phyloP scores from a whole-genome alignment of 1,140 invertebrate genomes.

The Bombus sylvicola region DNA sequence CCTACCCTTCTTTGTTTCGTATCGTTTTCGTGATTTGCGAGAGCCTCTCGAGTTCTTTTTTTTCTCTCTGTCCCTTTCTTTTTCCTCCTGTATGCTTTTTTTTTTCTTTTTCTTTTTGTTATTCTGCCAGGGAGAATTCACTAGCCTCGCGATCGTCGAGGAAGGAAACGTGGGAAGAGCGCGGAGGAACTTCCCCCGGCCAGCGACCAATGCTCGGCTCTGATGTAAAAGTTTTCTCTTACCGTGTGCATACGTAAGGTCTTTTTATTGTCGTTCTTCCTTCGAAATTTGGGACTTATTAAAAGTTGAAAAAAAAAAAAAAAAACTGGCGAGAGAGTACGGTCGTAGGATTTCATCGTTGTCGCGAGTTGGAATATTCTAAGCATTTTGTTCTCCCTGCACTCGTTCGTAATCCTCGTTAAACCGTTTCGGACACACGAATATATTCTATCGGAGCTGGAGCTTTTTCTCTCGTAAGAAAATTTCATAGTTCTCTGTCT shows the following conservation, averaged over 20 bases:
- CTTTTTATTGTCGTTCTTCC: not conserved
- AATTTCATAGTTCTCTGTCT: not conserved
- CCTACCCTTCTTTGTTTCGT: conserved; percentile 7
- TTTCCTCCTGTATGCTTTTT: not conserved
- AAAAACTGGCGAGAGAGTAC: no score
- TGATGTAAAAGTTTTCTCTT: conserved; percentile 5
- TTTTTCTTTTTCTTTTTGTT: not conserved
- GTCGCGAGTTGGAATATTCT: no score
- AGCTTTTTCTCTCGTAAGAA: not conserved
- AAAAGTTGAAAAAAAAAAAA: conserved; percentile 4
- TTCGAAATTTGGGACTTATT: conserved; percentile 27
- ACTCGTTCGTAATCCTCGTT: not conserved
- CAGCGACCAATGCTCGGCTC: not conserved
- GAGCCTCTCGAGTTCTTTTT: not conserved
- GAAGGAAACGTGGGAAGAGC: conserved; percentile 12
- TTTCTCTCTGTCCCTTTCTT: no score
- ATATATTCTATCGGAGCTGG: conserved; percentile 1
- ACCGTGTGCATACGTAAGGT: not conserved
- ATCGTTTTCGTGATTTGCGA: conserved; percentile 23
- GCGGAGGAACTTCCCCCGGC: not conserved
- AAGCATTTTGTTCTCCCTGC: not conserved
- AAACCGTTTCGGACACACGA: not conserved
- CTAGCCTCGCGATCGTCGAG: conserved; percentile 10
- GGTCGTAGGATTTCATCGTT: no score
- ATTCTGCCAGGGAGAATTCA: conserved; percentile 15